Conservation (phyloP, 2,113 vertebrate genomes). For the Halcyon senegalensis region DNA sequence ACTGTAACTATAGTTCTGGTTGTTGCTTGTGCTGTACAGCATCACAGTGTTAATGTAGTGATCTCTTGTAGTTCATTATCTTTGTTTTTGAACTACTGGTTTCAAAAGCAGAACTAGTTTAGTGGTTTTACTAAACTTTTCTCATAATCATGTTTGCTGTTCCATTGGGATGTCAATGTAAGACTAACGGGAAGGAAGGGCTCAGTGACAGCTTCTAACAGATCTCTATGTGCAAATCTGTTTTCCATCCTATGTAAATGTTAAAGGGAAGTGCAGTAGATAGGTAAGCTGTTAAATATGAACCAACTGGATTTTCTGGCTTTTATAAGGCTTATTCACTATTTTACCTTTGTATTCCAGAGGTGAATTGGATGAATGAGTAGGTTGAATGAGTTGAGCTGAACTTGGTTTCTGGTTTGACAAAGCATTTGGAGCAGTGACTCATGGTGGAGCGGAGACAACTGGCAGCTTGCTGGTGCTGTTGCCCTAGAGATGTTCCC, state of each 20-base stretch:
- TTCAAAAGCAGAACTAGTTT: neutral
- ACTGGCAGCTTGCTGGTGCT: neutral
- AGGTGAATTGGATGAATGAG: neutral
- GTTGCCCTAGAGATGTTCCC: neutral
- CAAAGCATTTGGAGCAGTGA: neutral
- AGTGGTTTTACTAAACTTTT: conserved; percentile 5
- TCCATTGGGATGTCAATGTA: conserved; percentile 10
- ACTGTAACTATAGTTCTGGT: neutral
- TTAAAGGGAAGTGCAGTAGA: neutral
- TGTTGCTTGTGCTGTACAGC: neutral
- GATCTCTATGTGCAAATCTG: conserved; percentile 47
- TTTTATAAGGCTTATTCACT: neutral
- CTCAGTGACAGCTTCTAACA: conserved; percentile 37
- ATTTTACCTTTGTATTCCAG: neutral
- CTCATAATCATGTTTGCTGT: conserved; percentile 16
- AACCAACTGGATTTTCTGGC: conserved; percentile 41
- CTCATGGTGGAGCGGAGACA: neutral
- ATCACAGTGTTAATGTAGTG: neutral
- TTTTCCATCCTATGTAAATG: conserved; percentile 37
- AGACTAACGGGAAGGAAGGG: neutral
- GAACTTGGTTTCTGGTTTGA: neutral
- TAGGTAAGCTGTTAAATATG: neutral
- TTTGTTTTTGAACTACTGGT: neutral
- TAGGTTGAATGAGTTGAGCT: neutral
- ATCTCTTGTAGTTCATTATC: neutral